phyloP scores from a whole-genome alignment of 2,797 vertebrate species.

The Clamator glandarius region DNA sequence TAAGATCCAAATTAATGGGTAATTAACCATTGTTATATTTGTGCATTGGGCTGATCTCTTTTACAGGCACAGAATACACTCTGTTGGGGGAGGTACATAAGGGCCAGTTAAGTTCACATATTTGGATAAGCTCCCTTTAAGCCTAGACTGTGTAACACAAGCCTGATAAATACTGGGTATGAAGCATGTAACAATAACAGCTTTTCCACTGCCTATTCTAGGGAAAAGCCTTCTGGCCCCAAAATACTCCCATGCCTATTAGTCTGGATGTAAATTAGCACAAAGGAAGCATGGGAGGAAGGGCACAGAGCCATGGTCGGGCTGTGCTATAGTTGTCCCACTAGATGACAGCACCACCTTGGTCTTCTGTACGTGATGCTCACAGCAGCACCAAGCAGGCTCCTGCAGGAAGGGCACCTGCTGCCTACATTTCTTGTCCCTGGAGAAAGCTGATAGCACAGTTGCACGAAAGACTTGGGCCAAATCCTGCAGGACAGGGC shows the following conservation, averaged over 20 bases:
- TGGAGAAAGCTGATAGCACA: accelerated
- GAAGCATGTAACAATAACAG: background rate
- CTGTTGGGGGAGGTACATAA: accelerated
- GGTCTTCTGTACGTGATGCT: accelerated
- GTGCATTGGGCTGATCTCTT: background rate
- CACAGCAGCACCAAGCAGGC: background rate
- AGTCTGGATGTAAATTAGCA: background rate
- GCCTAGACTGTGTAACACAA: background rate
- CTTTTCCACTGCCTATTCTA: background rate
- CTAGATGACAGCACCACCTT: constrained; percentile 60
- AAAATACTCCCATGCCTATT: background rate
- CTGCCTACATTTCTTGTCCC: background rate
- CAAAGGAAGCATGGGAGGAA: background rate
- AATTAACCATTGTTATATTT: background rate
- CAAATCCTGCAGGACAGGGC: background rate
- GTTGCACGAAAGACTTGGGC: background rate
- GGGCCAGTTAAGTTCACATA: background rate
- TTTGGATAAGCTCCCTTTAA: background rate
- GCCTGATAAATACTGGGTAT: background rate
- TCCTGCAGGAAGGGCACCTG: background rate
- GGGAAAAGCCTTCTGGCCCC: background rate
- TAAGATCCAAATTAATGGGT: background rate
- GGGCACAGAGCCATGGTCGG: background rate
- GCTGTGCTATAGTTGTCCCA: background rate
- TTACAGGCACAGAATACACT: background rate